These are phyloP conservation scores for Gouania willdenowi DNA, from an alignment of 2,797 vertebrate genomes.

Conservation along the genomic window DNA sequence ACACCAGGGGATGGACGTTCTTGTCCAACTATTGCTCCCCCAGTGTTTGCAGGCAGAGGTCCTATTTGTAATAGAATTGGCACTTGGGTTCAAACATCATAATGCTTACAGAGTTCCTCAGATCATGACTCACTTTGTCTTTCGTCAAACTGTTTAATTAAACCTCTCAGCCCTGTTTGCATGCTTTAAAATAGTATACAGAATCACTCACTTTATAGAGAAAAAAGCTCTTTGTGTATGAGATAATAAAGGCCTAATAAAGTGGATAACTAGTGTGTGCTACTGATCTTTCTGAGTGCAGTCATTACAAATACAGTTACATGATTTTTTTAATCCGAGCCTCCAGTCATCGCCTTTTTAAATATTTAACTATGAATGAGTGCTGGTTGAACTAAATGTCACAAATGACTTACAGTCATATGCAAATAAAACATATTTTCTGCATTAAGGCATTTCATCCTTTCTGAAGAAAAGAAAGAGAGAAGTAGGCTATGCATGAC, in stretches of 20 bases:
- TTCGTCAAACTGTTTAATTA: conserved; percentile 38
- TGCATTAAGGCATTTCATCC: no score
- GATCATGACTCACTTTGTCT: conserved; percentile 37
- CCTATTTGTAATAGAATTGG: conserved; percentile 37
- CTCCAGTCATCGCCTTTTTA: conserved; percentile 5
- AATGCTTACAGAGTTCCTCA: conserved; percentile 21
- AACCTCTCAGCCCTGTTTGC: conserved; percentile 32
- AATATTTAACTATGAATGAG: conserved; percentile 10
- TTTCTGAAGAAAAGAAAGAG: no score
- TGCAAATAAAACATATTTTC: no score
- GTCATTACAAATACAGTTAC: conserved; percentile 10
- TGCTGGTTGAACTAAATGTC: conserved; percentile 3
- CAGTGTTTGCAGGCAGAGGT: no score
- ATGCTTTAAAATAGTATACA: conserved; percentile 37
- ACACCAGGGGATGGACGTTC: no score
- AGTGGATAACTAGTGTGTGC: conserved; percentile 8
- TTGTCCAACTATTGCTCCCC: no score
- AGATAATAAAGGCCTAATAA: conserved; percentile 32
- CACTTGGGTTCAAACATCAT: conserved; percentile 33
- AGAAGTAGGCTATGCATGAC: no score
- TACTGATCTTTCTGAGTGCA: conserved; percentile 7
- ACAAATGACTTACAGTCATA: not conserved
- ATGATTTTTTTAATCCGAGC: conserved; percentile 24
- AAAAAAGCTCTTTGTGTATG: conserved; percentile 25
- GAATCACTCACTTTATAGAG: conserved; percentile 35